Evolutionary conservation across 2,113 vertebrate genomes (phyloP), one percentile per base, ranked within the genome.

Genomic region (Cryptomyrus ogoouensis): DNA sequence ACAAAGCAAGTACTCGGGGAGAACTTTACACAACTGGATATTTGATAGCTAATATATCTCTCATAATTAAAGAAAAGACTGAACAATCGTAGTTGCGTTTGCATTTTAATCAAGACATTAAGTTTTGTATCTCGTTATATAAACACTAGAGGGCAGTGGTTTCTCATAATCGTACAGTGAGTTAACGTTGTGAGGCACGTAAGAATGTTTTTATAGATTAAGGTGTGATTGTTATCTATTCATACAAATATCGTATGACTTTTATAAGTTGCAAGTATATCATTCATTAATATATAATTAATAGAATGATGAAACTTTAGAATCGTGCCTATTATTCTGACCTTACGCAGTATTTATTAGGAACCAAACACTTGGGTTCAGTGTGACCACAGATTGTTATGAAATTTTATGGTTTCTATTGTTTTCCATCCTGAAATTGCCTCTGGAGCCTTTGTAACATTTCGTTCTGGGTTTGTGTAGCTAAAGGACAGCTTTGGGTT

Each of bases 101-200:
- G 62, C n/a, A 70, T 70, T 31, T 12, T 70, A 70, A 31, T 70
- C 10, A 31, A 70, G 13, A 49, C 77, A 17, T n/a, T 50, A 50
- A 52, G 42, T 19, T 35, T 31, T 52, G 27, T 91, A 90, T 91
- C 42, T 90, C 88, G 93, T 93, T 92, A 58, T 89, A 89, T 21
- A 84, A 89, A 91, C 94, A 93, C 95, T 93, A 94, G 92, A 94
- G 93, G 93, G 94, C 94, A 94, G 92, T 92, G 92, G 89, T 91
- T 93, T 92, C 88, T 91, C 91, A 93, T 58, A 66, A 74, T 31
- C 49, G 52, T 24, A 66, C 85, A 87, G 31, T 49, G 1, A 86
- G 10, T 12, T 50, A 19, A 27, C 44, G 17, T 53, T 44, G 44
- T 47, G 83, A 10, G 8, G 39, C 42, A 24, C 42, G 17, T 83